These are phyloP conservation scores for Neomicropteryx cornuta DNA, from an alignment of 1,140 invertebrate genomes.

Conservation along the genomic window DNA sequence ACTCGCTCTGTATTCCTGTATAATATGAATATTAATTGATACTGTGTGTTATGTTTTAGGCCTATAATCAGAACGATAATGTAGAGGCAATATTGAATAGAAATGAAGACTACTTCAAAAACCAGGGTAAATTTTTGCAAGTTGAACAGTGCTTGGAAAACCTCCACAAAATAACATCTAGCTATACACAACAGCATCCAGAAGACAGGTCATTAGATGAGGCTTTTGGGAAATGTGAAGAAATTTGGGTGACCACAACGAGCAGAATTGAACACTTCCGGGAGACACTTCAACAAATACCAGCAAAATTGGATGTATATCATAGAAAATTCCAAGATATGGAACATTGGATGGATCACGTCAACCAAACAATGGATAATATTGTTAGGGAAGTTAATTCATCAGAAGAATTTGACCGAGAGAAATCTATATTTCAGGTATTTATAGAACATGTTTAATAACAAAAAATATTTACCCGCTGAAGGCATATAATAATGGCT, in stretches of 20 bases:
- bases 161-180: conserved; percentile 56
- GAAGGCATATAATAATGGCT: no score
- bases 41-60: conserved; percentile 21
- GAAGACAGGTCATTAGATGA: conserved; percentile 53
- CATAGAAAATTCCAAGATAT: conserved; percentile 73
- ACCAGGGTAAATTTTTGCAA: conserved; percentile 54
- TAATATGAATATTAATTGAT: no score
- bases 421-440: conserved; percentile 84
- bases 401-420: conserved; percentile 78
- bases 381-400: conserved; percentile 75
- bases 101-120: conserved; percentile 67
- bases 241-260: conserved; percentile 62
- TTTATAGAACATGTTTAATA: conserved; percentile 16
- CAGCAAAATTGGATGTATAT: conserved; percentile 82
- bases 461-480: no score
- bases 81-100: conserved; percentile 62
- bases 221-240: conserved; percentile 52
- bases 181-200: conserved; percentile 51
- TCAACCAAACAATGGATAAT: conserved; percentile 70
- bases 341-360: conserved; percentile 82
- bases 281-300: conserved; percentile 73
- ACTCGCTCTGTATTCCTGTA: background rate
- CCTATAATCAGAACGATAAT: conserved; percentile 76
- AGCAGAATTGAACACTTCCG: conserved; percentile 60
- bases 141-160: conserved; percentile 65